Percentiles rank a stretch among this genome's conserved stretches.
These are phyloP conservation scores for Xylocampa areola DNA, from an alignment of 2,888 invertebrate genomes.

Conservation along the genomic window DNA sequence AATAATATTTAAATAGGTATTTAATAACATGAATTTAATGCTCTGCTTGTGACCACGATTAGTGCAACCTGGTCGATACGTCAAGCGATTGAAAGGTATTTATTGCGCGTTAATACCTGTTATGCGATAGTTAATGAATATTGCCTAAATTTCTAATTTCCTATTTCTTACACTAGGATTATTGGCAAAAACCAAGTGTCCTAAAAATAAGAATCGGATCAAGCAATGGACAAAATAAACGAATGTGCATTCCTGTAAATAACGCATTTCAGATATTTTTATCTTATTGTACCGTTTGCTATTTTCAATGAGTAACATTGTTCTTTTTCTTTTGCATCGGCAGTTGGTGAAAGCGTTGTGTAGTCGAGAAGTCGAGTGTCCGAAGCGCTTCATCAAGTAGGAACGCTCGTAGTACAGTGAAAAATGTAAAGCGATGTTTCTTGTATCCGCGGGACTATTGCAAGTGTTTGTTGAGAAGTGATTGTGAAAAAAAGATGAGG, in stretches of 20 bases:
- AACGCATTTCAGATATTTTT: constrained; percentile 41
- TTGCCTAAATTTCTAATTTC: too few relatives aligned
- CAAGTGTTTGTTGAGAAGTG: constrained; percentile 68
- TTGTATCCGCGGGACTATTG: constrained; percentile 53
- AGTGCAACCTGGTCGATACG: too few relatives aligned
- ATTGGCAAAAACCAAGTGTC: background rate
- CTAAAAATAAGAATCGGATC: constrained; percentile 40
- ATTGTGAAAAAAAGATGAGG: constrained; percentile 76
- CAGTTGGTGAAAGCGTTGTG: constrained; percentile 85
- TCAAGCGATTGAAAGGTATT: too few relatives aligned
- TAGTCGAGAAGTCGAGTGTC: constrained; percentile 64
- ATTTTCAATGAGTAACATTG: constrained; percentile 64
- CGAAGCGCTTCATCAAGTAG: constrained; percentile 58
- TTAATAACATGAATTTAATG: too few relatives aligned
- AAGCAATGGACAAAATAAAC: constrained; percentile 31
- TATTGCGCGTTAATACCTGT: too few relatives aligned
- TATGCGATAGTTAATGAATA: background rate
- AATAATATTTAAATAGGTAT: too few relatives aligned
- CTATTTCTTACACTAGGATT: background rate
- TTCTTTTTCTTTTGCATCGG: constrained; percentile 76
- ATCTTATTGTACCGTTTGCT: constrained; percentile 55
- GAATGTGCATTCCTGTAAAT: constrained; percentile 31
- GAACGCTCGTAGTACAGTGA: constrained; percentile 68
- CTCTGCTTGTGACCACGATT: too few relatives aligned
- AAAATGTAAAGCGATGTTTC: constrained; percentile 70